A percentile compares a stretch with the other conserved stretches of the same genome.
phyloP scores from a whole-genome alignment of 2,797 vertebrate genomes.

The Enteromius thamalakanensis region DNA sequence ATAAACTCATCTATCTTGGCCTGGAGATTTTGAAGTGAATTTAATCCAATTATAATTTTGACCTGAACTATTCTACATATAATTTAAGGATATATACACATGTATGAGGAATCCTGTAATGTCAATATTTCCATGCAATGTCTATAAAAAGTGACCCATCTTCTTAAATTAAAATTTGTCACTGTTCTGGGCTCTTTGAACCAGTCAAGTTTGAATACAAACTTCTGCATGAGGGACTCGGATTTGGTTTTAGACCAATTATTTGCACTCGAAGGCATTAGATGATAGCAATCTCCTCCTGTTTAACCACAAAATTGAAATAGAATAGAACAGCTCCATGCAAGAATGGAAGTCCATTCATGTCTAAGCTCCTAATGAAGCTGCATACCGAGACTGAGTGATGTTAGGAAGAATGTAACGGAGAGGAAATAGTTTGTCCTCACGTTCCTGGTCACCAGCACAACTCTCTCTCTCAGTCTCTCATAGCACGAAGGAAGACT shows the following conservation, averaged over 20 bases:
- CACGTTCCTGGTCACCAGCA: not conserved
- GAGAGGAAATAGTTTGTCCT: conserved; percentile 22
- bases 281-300: conserved; percentile 25
- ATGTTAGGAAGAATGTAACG: conserved; percentile 25
- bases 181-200: not conserved
- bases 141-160: not conserved
- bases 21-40: not conserved
- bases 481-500: not conserved
- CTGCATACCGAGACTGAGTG: not conserved
- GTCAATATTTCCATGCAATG: not conserved
- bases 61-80: not conserved
- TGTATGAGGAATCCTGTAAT: not conserved
- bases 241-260: not conserved
- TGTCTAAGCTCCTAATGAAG: conserved; percentile 24
- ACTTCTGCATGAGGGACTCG: not conserved
- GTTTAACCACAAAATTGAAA: not conserved
- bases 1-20: not conserved
- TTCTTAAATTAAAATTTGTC: not conserved
- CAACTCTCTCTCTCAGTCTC: conserved; percentile 2
- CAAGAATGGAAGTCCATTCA: conserved; percentile 20
- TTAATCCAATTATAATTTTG: not conserved
- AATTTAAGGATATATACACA: not conserved
- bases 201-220: not conserved
- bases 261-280: not conserved
- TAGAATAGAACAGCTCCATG: not conserved